Base-by-base conservation (phyloP, 2,797 vertebrate species). In the Borostomias antarcticus region DNA sequence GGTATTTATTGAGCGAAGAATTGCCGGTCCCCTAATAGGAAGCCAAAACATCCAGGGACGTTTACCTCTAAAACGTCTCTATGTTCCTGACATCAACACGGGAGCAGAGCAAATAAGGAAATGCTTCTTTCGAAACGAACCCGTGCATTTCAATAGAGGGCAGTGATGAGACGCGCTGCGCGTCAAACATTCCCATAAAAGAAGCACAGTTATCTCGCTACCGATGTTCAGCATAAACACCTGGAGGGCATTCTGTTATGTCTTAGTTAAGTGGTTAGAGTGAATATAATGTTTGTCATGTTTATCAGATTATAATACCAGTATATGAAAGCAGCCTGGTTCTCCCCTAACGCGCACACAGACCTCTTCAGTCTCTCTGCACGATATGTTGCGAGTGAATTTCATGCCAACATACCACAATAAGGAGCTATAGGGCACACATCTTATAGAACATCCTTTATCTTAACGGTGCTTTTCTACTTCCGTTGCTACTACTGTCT, bases 1-100 rank as follows among this genome's bases (percentile, higher is more conserved):
- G n/a, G n/a, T n/a, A n/a, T n/a, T n/a, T n/a, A n/a, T n/a, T n/a
- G n/a, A n/a, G n/a, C n/a, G n/a, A n/a, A n/a, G n/a, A n/a, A n/a
- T n/a, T n/a, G n/a, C 40, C 40, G n/a, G 9, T 45, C n/a, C 40
- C 40, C 15, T 45, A n/a, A n/a, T n/a, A n/a, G 33, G 35, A 62
- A 61, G 35, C 61, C 52, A 8, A 52, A 61, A 29, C 19, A 67
- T 54, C 45, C 51, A 59, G 64, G 60, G 68, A 69, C 58, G 51
- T 29, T 15, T 15, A 28, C 50, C 62, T 57, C 30, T 48, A 23
- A n/a, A 63, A 56, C 25, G 17, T 29, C 47, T 25, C 10, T 40
- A 56, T 63, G 21, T 33, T 62, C 13, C 28, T 33, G 1, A 9
- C 5, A 35, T 19, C 28, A n/a, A 13, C 33, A 63, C 23, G n/a